phyloP scores from a whole-genome alignment of 2,113 vertebrate genomes.

The Spizaetus ornatus region DNA sequence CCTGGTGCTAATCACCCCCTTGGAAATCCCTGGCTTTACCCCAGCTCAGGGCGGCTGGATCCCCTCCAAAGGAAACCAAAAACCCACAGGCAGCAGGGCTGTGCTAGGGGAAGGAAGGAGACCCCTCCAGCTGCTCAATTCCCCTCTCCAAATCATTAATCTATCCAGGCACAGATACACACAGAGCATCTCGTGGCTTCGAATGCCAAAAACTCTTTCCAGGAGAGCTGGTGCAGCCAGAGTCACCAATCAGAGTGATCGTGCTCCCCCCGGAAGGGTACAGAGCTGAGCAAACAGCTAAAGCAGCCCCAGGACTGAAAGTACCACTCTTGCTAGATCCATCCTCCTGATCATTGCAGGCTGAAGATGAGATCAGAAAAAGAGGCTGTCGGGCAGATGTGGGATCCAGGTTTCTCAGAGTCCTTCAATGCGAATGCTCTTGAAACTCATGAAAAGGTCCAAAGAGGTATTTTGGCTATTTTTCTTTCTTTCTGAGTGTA shows the following conservation, averaged over 20 bases:
- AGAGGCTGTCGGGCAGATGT: not conserved
- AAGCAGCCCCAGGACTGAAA: not conserved
- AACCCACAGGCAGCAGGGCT: not conserved
- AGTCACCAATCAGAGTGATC: accelerated
- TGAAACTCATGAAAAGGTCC: not conserved
- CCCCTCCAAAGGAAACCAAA: not conserved
- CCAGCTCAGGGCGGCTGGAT: too few relatives aligned
- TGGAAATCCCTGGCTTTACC: accelerated
- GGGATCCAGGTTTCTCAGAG: not conserved
- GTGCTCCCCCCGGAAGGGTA: not conserved
- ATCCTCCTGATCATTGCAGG: not conserved
- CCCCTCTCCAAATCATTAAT: not conserved
- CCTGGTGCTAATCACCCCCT: not conserved
- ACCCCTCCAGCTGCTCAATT: not conserved
- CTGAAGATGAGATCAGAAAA: not conserved
- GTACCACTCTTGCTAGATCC: too few relatives aligned
- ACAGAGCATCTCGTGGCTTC: not conserved
- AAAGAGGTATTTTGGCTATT: not conserved
- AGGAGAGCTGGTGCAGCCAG: not conserved
- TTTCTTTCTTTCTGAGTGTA: not conserved
- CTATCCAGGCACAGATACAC: not conserved
- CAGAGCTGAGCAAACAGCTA: not conserved
- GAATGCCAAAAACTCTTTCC: accelerated
- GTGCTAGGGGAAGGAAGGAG: not conserved
- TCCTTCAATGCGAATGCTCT: not conserved